phyloP scores from a whole-genome alignment of 2,113 vertebrate genomes.

The Probosciger aterrimus region DNA sequence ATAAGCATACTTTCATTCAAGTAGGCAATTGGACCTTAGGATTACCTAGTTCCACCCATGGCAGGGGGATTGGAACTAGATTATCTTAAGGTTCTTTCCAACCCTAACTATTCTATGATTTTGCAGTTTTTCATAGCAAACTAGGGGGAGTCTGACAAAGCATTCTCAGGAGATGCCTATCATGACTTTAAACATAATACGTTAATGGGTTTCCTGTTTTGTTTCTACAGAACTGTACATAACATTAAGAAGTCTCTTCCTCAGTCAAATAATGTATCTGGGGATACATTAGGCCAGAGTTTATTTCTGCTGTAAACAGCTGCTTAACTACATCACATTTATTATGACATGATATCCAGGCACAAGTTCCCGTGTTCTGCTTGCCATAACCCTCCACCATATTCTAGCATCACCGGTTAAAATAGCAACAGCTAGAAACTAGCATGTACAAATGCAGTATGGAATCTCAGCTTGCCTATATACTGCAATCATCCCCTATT shows the following conservation, averaged over 20 bases:
- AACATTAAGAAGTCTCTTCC: not conserved
- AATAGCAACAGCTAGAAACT: not conserved
- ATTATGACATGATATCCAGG: not conserved
- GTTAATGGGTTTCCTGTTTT: not conserved
- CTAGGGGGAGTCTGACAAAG: not conserved
- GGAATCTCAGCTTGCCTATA: not conserved
- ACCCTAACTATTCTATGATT: not conserved
- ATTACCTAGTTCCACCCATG: not conserved
- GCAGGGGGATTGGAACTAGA: not conserved
- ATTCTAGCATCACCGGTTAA: not conserved
- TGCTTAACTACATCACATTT: not conserved
- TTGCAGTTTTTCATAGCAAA: not conserved
- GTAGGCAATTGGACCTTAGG: not conserved
- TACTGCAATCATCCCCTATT: not conserved
- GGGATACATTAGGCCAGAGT: not conserved
- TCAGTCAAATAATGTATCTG: not conserved
- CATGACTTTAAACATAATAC: not conserved
- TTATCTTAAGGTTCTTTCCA: not conserved
- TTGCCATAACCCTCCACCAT: not conserved
- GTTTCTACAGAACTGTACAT: not conserved
- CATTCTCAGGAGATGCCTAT: not conserved
- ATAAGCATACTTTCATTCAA: not conserved
- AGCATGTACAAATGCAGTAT: not conserved
- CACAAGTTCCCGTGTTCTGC: not conserved
- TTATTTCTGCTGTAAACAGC: not conserved